phyloP scores from a whole-genome alignment of 2,888 invertebrate species.

The Rhingia campestris region DNA sequence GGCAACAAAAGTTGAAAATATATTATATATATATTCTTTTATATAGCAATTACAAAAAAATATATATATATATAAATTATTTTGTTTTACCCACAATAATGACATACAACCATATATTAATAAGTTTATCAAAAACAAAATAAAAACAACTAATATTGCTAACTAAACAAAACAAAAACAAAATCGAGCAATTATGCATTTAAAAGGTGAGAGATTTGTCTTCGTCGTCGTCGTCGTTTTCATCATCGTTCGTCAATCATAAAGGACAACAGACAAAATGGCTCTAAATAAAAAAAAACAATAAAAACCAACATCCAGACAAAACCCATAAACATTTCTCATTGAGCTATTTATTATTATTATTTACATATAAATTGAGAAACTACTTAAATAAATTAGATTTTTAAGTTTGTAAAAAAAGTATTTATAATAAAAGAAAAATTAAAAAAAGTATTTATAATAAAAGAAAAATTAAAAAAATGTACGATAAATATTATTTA shows the following conservation, averaged over 20 bases:
- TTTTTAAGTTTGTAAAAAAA: conserved; percentile 71
- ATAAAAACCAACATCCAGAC: conserved; percentile 10
- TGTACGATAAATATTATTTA: conserved; percentile 61
- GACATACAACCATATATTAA: conserved; percentile 41
- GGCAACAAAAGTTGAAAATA: conserved; percentile 25
- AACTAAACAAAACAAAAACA: conserved; percentile 54
- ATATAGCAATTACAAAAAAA: conserved; percentile 53
- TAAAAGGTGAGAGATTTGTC: conserved; percentile 40
- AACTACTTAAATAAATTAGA: conserved; percentile 54
- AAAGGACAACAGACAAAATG: conserved; percentile 39
- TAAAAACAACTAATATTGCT: conserved; percentile 56
- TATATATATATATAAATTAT: conserved; percentile 13
- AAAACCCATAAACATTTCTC: background rate
- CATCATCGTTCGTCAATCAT: conserved; percentile 44
- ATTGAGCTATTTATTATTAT: conserved; percentile 53
- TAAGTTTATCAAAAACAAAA: conserved; percentile 58
- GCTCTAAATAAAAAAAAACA: conserved; percentile 40
- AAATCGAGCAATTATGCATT: conserved; percentile 63
- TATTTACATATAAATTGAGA: conserved; percentile 37
- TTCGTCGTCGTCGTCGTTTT: conserved; percentile 18
- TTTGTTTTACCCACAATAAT: conserved; percentile 61
- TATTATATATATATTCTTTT: conserved; percentile 51
- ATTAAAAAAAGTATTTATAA: conserved; percentile 14
- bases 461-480: conserved; percentile 36
- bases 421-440: conserved; percentile 53